These are phyloP conservation scores for Melanotaenia maccullochi DNA, from an alignment of 2,797 vertebrate genomes.

Conservation along the genomic window DNA sequence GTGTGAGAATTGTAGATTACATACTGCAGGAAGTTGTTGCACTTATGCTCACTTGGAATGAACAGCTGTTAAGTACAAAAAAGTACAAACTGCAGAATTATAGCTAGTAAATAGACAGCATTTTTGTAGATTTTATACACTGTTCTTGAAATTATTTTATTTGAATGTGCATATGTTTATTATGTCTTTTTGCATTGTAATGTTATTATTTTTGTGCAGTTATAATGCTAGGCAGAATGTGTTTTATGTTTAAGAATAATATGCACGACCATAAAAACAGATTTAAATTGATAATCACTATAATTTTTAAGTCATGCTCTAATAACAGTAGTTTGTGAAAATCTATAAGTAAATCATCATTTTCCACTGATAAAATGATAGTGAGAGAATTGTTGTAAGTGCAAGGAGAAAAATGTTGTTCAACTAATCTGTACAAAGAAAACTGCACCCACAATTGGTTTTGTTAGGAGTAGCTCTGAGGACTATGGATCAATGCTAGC, in stretches of 20 bases:
- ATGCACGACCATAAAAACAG: not conserved
- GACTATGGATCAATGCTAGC: conserved; percentile 69
- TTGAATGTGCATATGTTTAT: not conserved
- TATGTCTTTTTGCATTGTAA: not conserved
- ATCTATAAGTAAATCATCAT: not conserved
- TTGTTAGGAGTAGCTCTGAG: conserved; percentile 61
- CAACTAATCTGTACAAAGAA: conserved; percentile 46
- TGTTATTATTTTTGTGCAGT: not conserved
- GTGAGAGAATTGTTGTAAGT: conserved; percentile 13
- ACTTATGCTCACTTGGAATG: not conserved
- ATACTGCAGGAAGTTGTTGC: not conserved
- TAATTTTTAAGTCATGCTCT: not conserved
- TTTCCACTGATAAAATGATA: conserved; percentile 11
- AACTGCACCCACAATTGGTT: conserved; percentile 44
- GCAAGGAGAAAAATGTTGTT: conserved; percentile 27
- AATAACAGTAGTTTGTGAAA: not conserved
- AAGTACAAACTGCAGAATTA: no score
- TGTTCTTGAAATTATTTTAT: not conserved
- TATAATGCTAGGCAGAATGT: not conserved
- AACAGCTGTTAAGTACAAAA: not conserved
- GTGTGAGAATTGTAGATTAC: not conserved
- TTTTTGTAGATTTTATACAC: no score
- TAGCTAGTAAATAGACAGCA: no score
- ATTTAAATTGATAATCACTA: not conserved
- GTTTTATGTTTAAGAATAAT: not conserved